Evolutionary conservation across 2,113 vertebrate species (phyloP).

Genomic region (Carlito syrichta): DNA sequence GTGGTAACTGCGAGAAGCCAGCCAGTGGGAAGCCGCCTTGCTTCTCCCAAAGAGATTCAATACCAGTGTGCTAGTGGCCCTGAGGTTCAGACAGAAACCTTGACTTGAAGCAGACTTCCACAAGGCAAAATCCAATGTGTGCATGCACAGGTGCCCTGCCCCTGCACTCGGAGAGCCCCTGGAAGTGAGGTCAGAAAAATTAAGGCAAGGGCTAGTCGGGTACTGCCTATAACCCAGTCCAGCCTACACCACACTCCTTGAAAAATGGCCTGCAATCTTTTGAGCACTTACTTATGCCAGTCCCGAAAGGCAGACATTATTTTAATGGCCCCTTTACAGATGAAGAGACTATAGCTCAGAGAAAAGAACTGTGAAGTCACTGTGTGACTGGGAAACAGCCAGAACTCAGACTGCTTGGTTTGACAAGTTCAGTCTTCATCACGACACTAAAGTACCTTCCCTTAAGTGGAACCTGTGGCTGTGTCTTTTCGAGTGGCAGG

Average conservation of each 20-base stretch:
- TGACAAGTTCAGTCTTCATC: background rate
- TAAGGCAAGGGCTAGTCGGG: background rate
- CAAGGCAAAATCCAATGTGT: background rate
- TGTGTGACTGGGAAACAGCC: background rate
- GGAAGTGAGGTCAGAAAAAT: background rate
- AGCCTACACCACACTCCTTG: rapidly evolving
- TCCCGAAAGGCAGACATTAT: background rate
- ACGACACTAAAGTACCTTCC: background rate
- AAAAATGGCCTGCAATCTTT: rapidly evolving
- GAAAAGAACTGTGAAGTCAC: background rate
- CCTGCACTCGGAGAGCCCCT: rapidly evolving
- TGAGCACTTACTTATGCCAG: background rate
- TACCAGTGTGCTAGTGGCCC: background rate
- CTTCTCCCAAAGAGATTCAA: background rate
- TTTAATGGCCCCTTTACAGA: background rate
- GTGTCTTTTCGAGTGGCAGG: background rate
- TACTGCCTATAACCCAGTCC: background rate
- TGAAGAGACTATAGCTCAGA: background rate
- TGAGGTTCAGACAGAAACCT: background rate
- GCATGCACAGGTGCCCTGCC: rapidly evolving
- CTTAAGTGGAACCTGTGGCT: background rate
- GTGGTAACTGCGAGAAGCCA: background rate
- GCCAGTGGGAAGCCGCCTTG: background rate
- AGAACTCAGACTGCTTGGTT: background rate
- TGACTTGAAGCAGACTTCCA: background rate